Conservation (phyloP, 2,797 vertebrate species). For the Pempheris klunzingeri region DNA sequence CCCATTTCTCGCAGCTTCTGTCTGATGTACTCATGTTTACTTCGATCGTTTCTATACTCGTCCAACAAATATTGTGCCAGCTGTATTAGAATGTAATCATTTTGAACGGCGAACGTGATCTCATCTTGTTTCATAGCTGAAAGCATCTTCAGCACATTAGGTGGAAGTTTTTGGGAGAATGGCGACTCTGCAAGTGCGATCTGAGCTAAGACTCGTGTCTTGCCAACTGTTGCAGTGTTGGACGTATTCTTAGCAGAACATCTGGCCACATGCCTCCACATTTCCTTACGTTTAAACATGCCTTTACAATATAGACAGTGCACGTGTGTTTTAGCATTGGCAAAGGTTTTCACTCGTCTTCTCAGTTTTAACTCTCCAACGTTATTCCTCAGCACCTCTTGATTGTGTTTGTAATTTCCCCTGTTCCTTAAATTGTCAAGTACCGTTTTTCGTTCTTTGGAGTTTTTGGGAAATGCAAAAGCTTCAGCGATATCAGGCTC, state of each 20-base stretch:
- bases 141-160: conserved; percentile 51
- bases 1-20: conserved; percentile 67
- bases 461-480: conserved; percentile 35
- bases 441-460: conserved; percentile 40
- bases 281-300: background rate
- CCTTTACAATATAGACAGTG: conserved; percentile 66
- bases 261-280: conserved; percentile 39
- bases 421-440: conserved; percentile 45
- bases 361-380: conserved; percentile 54
- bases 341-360: rapidly evolving
- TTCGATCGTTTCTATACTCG: conserved; percentile 27
- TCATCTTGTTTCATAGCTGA: conserved; percentile 55
- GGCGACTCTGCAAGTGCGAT: background rate
- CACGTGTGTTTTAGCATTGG: background rate
- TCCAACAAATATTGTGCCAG: conserved; percentile 53
- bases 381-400: conserved; percentile 53
- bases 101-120: conserved; percentile 36
- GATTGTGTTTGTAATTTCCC: conserved; percentile 69
- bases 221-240: background rate
- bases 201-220: conserved; percentile 2
- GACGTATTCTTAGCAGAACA: conserved; percentile 23
- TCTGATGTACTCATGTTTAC: conserved; percentile 33
- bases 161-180: conserved; percentile 1
- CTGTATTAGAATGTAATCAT: conserved; percentile 61
- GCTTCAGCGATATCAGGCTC: conserved; percentile 53